Base-by-base conservation (phyloP, 1,140 invertebrate species). In the Nomia melanderi region DNA sequence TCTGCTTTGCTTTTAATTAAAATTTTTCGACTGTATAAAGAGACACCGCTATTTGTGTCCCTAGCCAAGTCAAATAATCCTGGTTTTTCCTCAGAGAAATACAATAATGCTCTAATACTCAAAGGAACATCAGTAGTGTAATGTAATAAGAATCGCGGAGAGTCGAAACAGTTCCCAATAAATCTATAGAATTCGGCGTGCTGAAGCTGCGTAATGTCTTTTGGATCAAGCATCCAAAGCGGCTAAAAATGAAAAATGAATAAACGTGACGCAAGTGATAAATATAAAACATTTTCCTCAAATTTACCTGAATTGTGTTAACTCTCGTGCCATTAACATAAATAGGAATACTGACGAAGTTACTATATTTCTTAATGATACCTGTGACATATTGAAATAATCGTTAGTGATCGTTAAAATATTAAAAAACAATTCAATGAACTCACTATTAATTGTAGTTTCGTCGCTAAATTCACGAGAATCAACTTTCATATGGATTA, bases 361-460 rank as follows among this genome's bases (percentile, higher is more conserved):
- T 99, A 89, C 98, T 99, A 92, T 99, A 99, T 89, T 99, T 99
- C 85, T 97, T 96, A 53, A 99, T 97, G 47, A 99, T 95, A 78
- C 94, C 96, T 96, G 93, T 88, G 75, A 75, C 62, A 29, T 1
- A 73, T 57, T 53, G 3, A 44, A 53, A 44, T 60, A 44, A 4
- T 20, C 12, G 39, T 71, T 57, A 79, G 27, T 41, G 1, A 69
- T 56, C 70, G n/a, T 17, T 14, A 50, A 50, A n/a, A n/a, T n/a
- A 8, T 7, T 4, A 50, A 8, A n/a, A 44, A 17, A 7, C 8
- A 8, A 17, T n/a, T 50, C 7, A n/a, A 50, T 50, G 78, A 82
- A 60, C 88, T 86, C 87, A 97, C 96, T 93, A 93, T 95, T 95
- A 50, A 99, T 95, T 25, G 94, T 95, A 12, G 96, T 94, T 81